Conservation (phyloP, 2,797 vertebrate species). For the Capromys pilorides region DNA sequence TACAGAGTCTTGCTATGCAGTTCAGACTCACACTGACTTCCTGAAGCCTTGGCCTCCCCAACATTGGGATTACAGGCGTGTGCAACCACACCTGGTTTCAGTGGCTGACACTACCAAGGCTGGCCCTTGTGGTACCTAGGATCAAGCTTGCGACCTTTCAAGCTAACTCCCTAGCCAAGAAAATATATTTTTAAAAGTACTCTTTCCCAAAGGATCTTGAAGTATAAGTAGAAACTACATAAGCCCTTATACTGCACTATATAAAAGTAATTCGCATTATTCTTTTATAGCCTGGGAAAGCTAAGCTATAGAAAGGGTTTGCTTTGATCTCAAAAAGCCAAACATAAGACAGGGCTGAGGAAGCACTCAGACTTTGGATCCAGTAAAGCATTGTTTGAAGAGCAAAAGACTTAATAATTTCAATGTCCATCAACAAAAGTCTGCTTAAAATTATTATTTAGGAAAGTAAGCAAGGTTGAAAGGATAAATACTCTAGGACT, state of each 20-base stretch:
- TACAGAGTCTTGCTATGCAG: no score
- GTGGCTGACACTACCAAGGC: no score
- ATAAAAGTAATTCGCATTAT: constrained; percentile 33
- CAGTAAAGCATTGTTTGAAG: not conserved
- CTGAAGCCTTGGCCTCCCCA: no score
- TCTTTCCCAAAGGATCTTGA: not conserved
- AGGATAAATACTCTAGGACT: not conserved
- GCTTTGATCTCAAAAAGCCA: constrained; percentile 31
- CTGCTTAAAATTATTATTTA: constrained; percentile 37
- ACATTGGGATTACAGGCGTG: no score
- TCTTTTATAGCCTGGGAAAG: constrained; percentile 52
- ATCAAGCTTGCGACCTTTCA: no score
- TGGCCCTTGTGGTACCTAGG: no score
- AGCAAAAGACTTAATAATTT: not conserved
- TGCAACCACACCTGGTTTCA: no score
- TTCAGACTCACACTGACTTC: no score
- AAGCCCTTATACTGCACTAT: not conserved
- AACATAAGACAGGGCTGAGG: not conserved
- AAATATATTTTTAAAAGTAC: not conserved
- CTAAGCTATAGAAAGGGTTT: constrained; percentile 21
- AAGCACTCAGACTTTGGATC: not conserved
- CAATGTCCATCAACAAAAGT: not conserved
- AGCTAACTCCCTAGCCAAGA: no score
- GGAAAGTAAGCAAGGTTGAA: constrained; percentile 29
- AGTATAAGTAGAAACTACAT: constrained; percentile 28